phyloP scores from a whole-genome alignment of 2,113 vertebrate species.

The Crypturellus undulatus region DNA sequence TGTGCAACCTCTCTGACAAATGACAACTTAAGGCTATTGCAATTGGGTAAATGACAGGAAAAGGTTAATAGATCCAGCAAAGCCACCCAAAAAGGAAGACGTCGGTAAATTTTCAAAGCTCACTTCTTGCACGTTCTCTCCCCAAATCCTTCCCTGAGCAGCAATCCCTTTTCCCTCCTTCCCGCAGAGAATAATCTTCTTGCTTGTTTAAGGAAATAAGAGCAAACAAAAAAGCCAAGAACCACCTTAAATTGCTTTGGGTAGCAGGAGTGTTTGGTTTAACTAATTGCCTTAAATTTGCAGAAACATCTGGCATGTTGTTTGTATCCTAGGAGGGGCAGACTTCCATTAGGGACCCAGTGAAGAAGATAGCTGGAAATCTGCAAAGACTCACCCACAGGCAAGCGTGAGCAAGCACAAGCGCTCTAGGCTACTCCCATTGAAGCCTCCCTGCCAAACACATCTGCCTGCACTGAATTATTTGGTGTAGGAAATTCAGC shows the following conservation, averaged over 20 bases:
- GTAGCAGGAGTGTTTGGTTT: not conserved
- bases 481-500: not conserved
- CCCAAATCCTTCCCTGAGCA: not conserved
- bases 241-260: slow-evolving; percentile 6
- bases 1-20: not conserved
- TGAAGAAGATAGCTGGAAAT: slow-evolving; percentile 4
- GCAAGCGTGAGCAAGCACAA: not conserved
- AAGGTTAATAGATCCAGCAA: not conserved
- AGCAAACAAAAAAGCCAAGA: slow-evolving; percentile 23
- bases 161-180: not conserved
- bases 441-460: not conserved
- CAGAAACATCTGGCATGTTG: slow-evolving; percentile 27
- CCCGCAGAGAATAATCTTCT: not conserved
- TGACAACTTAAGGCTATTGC: not conserved
- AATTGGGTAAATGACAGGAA: not conserved
- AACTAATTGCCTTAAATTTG: slow-evolving; percentile 34
- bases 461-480: not conserved
- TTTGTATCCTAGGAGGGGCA: slow-evolving; percentile 7
- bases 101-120: not conserved
- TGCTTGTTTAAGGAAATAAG: not conserved
- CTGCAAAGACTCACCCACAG: not conserved
- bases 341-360: not conserved
- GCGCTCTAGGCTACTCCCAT: not conserved
- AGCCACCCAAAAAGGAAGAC: not conserved
- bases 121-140: not conserved